Percentiles rank a stretch among this genome's conserved stretches.
Evolutionary conservation across 2,797 vertebrate species (phyloP).

Genomic region (Pyrocephalus nanus): DNA sequence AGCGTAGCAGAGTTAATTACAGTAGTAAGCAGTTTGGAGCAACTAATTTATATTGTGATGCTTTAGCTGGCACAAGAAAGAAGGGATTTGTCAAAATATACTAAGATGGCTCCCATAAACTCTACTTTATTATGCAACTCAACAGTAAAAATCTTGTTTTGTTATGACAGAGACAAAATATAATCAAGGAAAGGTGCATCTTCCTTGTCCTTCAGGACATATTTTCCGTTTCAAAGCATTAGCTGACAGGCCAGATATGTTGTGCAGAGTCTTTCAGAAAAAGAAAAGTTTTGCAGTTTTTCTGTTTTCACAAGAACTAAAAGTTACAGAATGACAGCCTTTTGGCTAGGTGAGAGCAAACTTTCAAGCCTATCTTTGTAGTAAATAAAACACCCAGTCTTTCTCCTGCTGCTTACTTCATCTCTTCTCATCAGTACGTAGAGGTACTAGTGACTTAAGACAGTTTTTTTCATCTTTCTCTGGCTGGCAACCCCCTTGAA

Average conservation of each 20-base stretch:
- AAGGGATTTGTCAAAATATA: slow-evolving; percentile 18
- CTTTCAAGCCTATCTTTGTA: background rate
- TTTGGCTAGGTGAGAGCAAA: background rate
- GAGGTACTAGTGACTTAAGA: background rate
- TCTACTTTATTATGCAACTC: background rate
- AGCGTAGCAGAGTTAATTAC: slow-evolving; percentile 32
- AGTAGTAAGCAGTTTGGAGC: slow-evolving; percentile 15
- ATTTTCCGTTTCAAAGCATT: background rate
- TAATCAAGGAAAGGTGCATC: background rate
- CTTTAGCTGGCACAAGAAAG: slow-evolving; percentile 26
- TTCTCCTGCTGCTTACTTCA: background rate
- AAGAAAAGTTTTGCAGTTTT: background rate
- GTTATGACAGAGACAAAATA: background rate
- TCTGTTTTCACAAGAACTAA: background rate
- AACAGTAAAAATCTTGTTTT: slow-evolving; percentile 6
- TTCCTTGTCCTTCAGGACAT: background rate
- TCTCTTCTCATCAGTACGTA: background rate
- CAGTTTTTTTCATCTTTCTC: background rate
- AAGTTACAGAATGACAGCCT: background rate
- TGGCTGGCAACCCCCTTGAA: background rate
- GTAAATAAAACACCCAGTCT: background rate
- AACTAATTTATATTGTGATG: slow-evolving; percentile 36
- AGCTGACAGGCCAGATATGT: background rate
- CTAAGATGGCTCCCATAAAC: background rate
- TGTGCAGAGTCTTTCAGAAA: background rate